These are phyloP conservation scores for Xenopus borealis DNA, from an alignment of 2,113 vertebrate species.

Conservation along the genomic window DNA sequence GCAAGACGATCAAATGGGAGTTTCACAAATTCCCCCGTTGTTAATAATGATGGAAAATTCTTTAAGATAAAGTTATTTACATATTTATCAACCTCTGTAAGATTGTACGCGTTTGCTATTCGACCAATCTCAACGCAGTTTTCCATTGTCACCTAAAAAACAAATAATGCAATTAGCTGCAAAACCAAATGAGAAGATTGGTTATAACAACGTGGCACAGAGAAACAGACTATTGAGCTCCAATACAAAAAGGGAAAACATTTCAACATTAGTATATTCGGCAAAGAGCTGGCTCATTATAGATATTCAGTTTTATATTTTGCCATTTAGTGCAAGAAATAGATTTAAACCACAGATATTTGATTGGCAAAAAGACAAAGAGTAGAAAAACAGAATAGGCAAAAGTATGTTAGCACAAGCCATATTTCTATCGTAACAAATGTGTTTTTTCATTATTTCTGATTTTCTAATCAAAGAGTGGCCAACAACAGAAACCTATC, in stretches of 20 bases:
- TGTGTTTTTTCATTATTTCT: too few species aligned
- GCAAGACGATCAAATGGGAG: slow-evolving; percentile 92
- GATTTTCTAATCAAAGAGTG: too few species aligned
- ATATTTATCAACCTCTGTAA: slow-evolving; percentile 98
- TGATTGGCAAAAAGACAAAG: too few species aligned
- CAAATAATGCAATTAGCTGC: neutral
- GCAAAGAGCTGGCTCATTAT: neutral
- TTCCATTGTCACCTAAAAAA: slow-evolving; percentile 87
- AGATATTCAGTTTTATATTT: too few species aligned
- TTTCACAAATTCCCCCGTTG: slow-evolving; percentile 95
- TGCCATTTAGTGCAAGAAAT: too few species aligned
- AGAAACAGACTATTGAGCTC: neutral
- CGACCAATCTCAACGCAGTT: slow-evolving; percentile 96
- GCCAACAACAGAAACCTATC: too few species aligned
- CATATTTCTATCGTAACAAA: too few species aligned
- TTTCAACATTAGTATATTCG: neutral
- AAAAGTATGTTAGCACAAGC: too few species aligned
- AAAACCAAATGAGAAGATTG: neutral
- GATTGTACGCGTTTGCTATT: slow-evolving; percentile 95
- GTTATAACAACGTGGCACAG: neutral
- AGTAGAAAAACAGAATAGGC: too few species aligned
- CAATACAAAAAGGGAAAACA: slow-evolving; percentile 15
- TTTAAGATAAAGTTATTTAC: slow-evolving; percentile 97
- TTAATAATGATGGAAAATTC: slow-evolving; percentile 90
- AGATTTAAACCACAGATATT: too few species aligned